Evolutionary conservation across 2,888 invertebrate genomes (phyloP).

Genomic region (Antheraea assamensis): DNA sequence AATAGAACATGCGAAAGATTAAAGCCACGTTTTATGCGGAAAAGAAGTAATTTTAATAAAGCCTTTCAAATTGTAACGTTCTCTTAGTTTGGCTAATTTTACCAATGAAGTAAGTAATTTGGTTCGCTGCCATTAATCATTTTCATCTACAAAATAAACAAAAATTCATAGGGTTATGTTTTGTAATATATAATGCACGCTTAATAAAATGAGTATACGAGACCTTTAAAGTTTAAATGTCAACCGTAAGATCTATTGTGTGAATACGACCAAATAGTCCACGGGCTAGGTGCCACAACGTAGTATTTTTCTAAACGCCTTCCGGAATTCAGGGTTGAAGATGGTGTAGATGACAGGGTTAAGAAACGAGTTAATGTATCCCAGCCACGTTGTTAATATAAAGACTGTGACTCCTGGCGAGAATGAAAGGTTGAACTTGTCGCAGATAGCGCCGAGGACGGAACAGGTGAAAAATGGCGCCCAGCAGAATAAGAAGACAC

Average conservation of each 20-base stretch:
- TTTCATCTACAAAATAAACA: not conserved
- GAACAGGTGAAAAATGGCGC: conserved; percentile 99
- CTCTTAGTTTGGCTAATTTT: too few species aligned
- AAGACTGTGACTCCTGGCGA: conserved; percentile 94
- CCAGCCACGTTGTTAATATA: conserved; percentile 98
- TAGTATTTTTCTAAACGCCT: conserved; percentile 98
- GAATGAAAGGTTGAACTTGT: conserved; percentile 89
- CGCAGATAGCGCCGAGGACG: conserved; percentile 98
- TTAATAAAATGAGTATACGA: not conserved
- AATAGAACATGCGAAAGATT: too few species aligned
- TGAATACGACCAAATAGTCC: conserved; percentile 73
- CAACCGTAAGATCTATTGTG: conserved; percentile 53
- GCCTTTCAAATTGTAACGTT: too few species aligned
- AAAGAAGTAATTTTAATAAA: too few species aligned
- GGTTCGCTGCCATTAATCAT: not conserved
- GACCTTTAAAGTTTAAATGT: conserved; percentile 1
- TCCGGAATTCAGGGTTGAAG: conserved; percentile 98
- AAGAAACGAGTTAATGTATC: conserved; percentile 97
- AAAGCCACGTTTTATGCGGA: too few species aligned
- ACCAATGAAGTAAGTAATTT: too few species aligned
- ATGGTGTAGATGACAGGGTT: conserved; percentile 97
- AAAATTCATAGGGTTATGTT: not conserved
- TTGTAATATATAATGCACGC: not conserved
- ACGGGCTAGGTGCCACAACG: conserved; percentile 83
- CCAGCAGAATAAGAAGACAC: conserved; percentile 99